These are phyloP conservation scores for Pollicipes pollicipes DNA, from an alignment of 1,140 invertebrate species.

Conservation along the genomic window DNA sequence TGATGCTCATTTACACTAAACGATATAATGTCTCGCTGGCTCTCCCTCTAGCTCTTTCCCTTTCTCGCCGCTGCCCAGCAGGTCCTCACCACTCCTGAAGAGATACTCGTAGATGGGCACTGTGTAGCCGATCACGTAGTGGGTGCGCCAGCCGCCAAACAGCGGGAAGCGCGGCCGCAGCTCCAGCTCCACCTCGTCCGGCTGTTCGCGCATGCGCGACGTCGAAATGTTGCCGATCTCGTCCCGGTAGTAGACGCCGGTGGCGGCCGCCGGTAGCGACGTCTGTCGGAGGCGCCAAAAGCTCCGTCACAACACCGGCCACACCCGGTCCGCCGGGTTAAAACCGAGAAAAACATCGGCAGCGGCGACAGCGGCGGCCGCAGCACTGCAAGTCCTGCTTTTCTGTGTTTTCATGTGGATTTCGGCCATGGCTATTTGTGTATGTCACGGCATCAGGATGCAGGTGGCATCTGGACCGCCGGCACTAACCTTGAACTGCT, in stretches of 20 bases:
- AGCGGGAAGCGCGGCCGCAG: constrained; percentile 87
- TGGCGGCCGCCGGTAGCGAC: constrained; percentile 68
- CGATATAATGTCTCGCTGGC: too few species aligned
- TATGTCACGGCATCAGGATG: too few species aligned
- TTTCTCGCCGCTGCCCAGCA: too few species aligned
- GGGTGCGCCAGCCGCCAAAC: constrained; percentile 97
- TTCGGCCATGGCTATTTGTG: too few species aligned
- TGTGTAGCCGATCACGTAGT: constrained; percentile 93
- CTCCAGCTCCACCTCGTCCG: constrained; percentile 86
- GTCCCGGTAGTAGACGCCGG: constrained; percentile 87
- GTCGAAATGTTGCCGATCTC: constrained; percentile 99
- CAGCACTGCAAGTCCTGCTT: background rate
- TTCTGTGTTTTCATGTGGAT: too few species aligned
- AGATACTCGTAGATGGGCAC: constrained; percentile 93
- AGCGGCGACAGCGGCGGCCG: background rate
- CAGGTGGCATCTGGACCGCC: too few species aligned
- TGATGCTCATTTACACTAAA: too few species aligned
- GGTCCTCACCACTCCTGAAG: constrained; percentile 56
- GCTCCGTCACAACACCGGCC: constrained; percentile 7
- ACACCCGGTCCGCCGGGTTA: background rate
- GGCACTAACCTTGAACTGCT: background rate
- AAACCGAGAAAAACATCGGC: constrained; percentile 14
- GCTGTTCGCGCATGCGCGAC: constrained; percentile 66
- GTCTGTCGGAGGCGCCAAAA: constrained; percentile 39
- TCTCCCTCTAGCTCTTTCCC: too few species aligned